These are phyloP conservation scores for Pammene aurita DNA, from an alignment of 2,888 invertebrate species.

Conservation along the genomic window DNA sequence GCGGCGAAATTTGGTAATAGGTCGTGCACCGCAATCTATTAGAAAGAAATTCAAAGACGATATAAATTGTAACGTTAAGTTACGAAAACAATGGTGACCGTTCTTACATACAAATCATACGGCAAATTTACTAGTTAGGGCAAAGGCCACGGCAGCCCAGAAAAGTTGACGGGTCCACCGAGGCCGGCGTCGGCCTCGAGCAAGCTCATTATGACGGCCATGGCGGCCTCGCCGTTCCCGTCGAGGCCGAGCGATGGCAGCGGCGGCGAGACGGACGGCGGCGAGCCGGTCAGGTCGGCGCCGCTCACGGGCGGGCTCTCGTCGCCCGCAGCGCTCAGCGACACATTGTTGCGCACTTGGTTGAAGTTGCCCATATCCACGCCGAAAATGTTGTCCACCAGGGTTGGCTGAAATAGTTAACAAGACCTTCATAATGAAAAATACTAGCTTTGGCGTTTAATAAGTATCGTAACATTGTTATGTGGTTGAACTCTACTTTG, in stretches of 20 bases:
- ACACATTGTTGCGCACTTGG: slow-evolving; percentile 68
- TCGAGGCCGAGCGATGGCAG: slow-evolving; percentile 77
- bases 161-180: slow-evolving; percentile 93
- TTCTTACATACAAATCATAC: not conserved
- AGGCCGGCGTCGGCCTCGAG: slow-evolving; percentile 94
- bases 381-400: slow-evolving; percentile 63
- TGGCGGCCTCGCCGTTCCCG: slow-evolving; percentile 94
- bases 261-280: slow-evolving; percentile 58
- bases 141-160: slow-evolving; percentile 93
- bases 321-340: slow-evolving; percentile 58
- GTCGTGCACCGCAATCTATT: not conserved
- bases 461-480: too few relatives aligned
- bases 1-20: not conserved
- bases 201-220: slow-evolving; percentile 96
- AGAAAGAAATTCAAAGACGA: too few relatives aligned
- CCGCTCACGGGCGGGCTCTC: slow-evolving; percentile 56
- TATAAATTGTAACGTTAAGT: not conserved
- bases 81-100: not conserved
- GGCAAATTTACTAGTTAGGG: slow-evolving; percentile 70
- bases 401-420: slow-evolving; percentile 49
- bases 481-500: not conserved
- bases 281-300: slow-evolving; percentile 57
- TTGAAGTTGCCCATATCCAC: slow-evolving; percentile 50
- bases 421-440: not conserved
- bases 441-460: not conserved